Conservation (phyloP, 2,888 invertebrate species). For the Andrena dorsata region DNA sequence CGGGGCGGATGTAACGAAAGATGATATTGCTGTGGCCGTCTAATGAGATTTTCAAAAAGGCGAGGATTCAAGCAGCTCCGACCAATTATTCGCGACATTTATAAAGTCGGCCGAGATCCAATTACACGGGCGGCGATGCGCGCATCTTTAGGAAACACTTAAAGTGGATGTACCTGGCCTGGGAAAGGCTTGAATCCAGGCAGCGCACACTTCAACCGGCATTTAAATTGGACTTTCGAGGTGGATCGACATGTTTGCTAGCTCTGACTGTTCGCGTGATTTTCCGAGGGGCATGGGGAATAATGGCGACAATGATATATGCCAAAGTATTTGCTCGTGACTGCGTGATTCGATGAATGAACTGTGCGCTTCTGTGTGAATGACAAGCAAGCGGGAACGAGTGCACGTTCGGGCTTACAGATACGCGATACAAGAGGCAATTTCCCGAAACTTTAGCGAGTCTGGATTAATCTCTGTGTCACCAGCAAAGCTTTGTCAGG, state of each 20-base stretch:
- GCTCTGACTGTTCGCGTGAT: not conserved
- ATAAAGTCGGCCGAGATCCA: conserved; percentile 59
- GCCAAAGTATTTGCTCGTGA: too few species aligned
- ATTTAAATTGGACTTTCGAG: conserved; percentile 22
- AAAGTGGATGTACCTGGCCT: conserved; percentile 54
- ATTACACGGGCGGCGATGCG: conserved; percentile 55
- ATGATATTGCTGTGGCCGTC: conserved; percentile 42
- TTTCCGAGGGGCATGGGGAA: not conserved
- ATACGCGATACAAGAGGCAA: too few species aligned
- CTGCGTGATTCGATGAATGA: too few species aligned
- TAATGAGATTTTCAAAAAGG: conserved; percentile 49
- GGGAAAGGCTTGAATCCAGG: conserved; percentile 11
- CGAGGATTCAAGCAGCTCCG: conserved; percentile 5
- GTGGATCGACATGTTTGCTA: conserved; percentile 20
- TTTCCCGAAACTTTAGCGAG: too few species aligned
- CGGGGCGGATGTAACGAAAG: conserved; percentile 10
- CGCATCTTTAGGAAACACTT: conserved; percentile 52
- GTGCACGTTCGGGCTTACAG: too few species aligned
- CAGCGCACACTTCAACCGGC: conserved; percentile 1
- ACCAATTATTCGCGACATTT: conserved; percentile 63
- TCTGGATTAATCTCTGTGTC: too few species aligned
- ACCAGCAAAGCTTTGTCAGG: too few species aligned
- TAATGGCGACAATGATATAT: too few species aligned
- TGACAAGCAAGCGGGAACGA: too few species aligned
- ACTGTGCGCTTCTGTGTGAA: too few species aligned